These are phyloP conservation scores for Arrhopalites spinosus DNA, from an alignment of 2,888 invertebrate genomes.

Conservation along the genomic window DNA sequence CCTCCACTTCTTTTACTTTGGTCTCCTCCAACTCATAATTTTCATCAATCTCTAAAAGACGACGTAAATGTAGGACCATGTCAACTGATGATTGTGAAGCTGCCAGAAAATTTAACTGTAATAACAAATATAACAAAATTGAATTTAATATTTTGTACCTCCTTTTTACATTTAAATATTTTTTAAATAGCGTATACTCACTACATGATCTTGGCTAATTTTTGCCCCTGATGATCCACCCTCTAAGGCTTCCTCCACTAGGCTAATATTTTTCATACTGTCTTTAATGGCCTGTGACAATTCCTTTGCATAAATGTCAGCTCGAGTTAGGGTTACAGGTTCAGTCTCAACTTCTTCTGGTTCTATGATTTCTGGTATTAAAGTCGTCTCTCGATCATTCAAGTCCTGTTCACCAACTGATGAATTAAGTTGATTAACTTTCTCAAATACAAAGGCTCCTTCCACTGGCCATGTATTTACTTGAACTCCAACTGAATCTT, in stretches of 20 bases:
- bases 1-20: conserved; percentile 56
- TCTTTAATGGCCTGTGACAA: conserved; percentile 74
- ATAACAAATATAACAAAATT: conserved; percentile 2
- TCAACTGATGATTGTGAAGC: conserved; percentile 81
- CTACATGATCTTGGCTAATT: conserved; percentile 22
- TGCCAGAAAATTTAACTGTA: conserved; percentile 68
- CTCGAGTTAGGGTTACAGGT: conserved; percentile 66
- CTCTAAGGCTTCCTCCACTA: conserved; percentile 59
- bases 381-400: not conserved
- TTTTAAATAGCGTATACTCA: not conserved
- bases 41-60: conserved; percentile 73
- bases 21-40: conserved; percentile 53
- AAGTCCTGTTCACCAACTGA: no score
- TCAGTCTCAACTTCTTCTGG: conserved; percentile 29
- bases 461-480: conserved; percentile 68
- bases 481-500: conserved; percentile 78
- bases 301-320: conserved; percentile 81
- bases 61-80: conserved; percentile 77
- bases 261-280: conserved; percentile 70
- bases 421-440: not conserved
- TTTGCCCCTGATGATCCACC: not conserved
- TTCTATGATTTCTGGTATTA: conserved; percentile 37
- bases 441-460: not conserved
- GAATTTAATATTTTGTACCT: not conserved
- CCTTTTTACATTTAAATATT: not conserved